phyloP scores from a whole-genome alignment of 2,113 vertebrate genomes.

The Porphyrio hochstetteri region DNA sequence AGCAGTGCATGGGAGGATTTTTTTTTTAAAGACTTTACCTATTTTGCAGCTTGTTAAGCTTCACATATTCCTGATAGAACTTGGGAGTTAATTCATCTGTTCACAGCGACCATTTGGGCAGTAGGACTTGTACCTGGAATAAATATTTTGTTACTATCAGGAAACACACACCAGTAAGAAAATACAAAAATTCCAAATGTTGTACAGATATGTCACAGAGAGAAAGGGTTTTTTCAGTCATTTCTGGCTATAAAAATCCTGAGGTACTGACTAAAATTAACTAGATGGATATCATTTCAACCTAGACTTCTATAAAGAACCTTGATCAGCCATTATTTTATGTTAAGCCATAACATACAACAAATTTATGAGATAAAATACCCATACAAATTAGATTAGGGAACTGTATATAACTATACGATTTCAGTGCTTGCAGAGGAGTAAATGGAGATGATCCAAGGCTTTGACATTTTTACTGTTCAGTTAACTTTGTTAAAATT shows the following conservation, averaged over 20 bases:
- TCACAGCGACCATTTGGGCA: not conserved
- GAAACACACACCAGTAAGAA: not conserved
- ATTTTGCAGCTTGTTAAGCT: not conserved
- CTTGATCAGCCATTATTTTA: not conserved
- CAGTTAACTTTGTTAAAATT: slow-evolving; percentile 9
- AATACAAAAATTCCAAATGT: not conserved
- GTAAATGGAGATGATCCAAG: slow-evolving; percentile 26
- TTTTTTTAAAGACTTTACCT: not conserved
- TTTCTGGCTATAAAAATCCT: not conserved
- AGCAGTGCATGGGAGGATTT: not conserved
- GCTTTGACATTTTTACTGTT: slow-evolving; percentile 31
- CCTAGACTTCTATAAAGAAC: not conserved
- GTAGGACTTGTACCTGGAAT: not conserved
- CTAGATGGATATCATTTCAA: not conserved
- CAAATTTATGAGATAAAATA: not conserved
- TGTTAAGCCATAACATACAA: not conserved
- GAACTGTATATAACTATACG: not conserved
- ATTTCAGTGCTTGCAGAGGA: slow-evolving; percentile 28
- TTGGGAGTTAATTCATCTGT: not conserved
- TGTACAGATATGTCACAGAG: not conserved
- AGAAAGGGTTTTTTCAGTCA: not conserved
- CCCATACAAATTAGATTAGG: not conserved
- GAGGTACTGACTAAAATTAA: not conserved
- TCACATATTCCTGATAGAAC: not conserved
- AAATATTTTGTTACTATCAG: not conserved